Base-by-base conservation (phyloP, 2,797 vertebrate genomes). In the Fundulus diaphanus region DNA sequence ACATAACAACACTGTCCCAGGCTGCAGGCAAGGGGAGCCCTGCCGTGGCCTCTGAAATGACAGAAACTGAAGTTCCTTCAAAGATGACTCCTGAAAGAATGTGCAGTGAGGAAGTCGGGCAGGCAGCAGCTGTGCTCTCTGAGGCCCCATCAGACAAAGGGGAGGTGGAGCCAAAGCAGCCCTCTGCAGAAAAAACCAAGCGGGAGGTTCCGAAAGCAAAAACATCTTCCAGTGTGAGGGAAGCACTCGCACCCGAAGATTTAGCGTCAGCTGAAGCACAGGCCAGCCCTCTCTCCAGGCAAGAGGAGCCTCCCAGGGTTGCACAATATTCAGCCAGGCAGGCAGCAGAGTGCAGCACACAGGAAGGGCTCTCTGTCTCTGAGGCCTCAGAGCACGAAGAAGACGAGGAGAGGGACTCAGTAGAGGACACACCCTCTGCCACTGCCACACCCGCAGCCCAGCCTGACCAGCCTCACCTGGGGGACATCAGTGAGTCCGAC, bases 131-230 rank as follows among this genome's bases (percentile, higher is more conserved):
- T 95, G 94, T 92, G 89, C 91, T 93, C 87, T 85, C 84, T 82
- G 92, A 92, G 90, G 94, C 93, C 95, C 91, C 85, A 2, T 74
- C 84, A 94, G 89, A 95, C 93, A 95, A 94, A 95, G 90, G 85
- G 85, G 92, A 90, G 94, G 93, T 89, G 94, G 92, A 95, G 93
- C 85, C 88, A 88, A 71, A 72, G 0, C 87, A 61, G 85, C 83
- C 86, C 88, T 79, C 40, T 82, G 83, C 83, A 76, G 87, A 92
- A 94, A 95, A 95, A 94, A 88, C 91, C 87, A 92, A 94, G 93
- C 93, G 81, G 95, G 95, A 94, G 93, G 93, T 93, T 94, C 93
- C 84, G 81, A 94, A 95, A 94, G 80, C 87, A 92, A 92, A 95
- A 94, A 94, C 93, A 93, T 95, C 92, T 92, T 94, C 89, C 88